Evolutionary conservation across 92 coral and sea anemone species (phyloP), one percentile per base, ranked within the genome.

Genomic region (Phenganax subtilis): DNA sequence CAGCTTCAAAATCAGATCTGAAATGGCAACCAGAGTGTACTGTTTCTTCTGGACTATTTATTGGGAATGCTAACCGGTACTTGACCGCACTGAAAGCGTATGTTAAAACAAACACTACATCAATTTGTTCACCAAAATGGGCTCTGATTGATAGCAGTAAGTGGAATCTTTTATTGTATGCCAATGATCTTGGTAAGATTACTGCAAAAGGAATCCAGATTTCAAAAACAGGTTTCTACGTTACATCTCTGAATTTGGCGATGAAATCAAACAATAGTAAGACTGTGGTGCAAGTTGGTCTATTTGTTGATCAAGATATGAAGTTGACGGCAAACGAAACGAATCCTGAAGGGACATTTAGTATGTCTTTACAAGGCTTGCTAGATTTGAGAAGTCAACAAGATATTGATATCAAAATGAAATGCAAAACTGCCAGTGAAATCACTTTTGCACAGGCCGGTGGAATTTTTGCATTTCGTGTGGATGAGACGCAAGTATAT

Each of bases 351-450:
- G 31, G 37, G 0, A 53, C 31, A 17, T 74, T 74, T 47, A 74
- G 79, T 14, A 25, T 74, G 12, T 31, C n/a, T 11, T 61, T 74
- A 16, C 62, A 74, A 55, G 79, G 79, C 12, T 9, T 74, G 17
- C 61, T 74, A 16, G 61, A 17, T 2, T 31, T 74, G 10, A 74
- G 9, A 53, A n/a, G 37, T n/a, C 20, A 54, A 3, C 79, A 74
- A 74, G 59, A 53, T 15, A 54, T 74, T 56, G 63, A 74, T 12
- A 10, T 74, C 29, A 54, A 58, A 54, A 54, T 74, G 5, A 74
- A 74, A 10, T 74, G 79, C 55, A 15, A 10, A 2, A 9, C 62
- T n/a, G 25, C 79, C 3, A 17, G 8, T 12, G 31, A 16, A 61
- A 44, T 74, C 7, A 74, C 79, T 54, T 74, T 10, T 54, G 57